Evolutionary conservation across 2,113 vertebrate species (phyloP), one percentile per base, ranked within the genome.

Genomic region (Danionella cerebrum): DNA sequence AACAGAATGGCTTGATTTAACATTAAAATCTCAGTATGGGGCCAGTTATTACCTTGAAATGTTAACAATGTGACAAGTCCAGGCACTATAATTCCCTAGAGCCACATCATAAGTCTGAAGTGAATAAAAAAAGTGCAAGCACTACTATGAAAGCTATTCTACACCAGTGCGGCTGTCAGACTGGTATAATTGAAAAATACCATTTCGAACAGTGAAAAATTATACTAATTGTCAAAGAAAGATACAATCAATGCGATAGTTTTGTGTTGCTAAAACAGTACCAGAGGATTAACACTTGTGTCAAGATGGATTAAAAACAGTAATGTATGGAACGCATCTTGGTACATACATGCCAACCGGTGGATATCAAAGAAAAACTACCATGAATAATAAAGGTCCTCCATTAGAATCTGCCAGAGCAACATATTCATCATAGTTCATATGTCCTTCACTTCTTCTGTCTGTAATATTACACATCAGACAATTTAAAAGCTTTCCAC

Each of bases 221-320:
- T 27, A 58, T 58, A 58, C 38, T 25, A 33, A 39, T 53, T 54
- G 38, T 22, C 39, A 10, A 22, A 45, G 52, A 47, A 9, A 6
- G 50, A 67, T 12, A 53, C 42, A 21, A 19, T 36, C 19, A 13
- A 67, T 1, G 5, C 12, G 3, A 31, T 14, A 18, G 6, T n/a
- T n/a, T n/a, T n/a, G n/a, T n/a, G n/a, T n/a, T n/a, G n/a, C n/a
- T n/a, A n/a, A n/a, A n/a, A n/a, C n/a, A n/a, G n/a, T n/a, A n/a
- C n/a, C n/a, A n/a, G 75, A 67, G 67, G 79, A 78, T 81, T 82
- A 84, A 78, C 67, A 79, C 70, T 63, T 69, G 73, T 74, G 76
- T 84, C 76, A 80, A 66, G 64, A n/a, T n/a, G n/a, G n/a, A n/a
- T n/a, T n/a, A n/a, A n/a, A n/a, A n/a, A n/a, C n/a, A n/a, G n/a